Percentiles rank a stretch among this genome's conserved stretches.
phyloP scores from a whole-genome alignment of 1,140 invertebrate genomes.

The Drosophila burlai region DNA sequence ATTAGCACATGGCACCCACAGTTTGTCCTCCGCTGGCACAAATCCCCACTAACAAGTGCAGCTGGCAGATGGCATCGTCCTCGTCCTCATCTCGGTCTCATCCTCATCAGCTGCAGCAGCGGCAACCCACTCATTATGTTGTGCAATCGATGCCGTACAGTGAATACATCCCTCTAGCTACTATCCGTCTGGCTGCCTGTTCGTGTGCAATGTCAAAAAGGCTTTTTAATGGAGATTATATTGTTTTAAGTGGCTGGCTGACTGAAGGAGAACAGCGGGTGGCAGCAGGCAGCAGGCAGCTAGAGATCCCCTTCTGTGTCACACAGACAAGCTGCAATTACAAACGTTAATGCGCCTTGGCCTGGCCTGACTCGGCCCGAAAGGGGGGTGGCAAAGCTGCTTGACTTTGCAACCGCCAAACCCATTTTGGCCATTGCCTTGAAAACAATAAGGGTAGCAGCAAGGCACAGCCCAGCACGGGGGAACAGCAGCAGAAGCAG shows the following conservation, averaged over 20 bases:
- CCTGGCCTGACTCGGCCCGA: conserved; percentile 1
- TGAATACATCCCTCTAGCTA: conserved; percentile 26
- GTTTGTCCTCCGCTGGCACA: conserved; percentile 47
- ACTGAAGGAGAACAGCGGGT: conserved; percentile 20
- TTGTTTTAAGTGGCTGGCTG: conserved; percentile 78
- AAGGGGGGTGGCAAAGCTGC: conserved; percentile 17
- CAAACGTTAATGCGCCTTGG: conserved; percentile 77
- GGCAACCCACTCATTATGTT: conserved; percentile 52
- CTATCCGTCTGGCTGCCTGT: conserved; percentile 9
- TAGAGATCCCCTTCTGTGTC: conserved; percentile 39
- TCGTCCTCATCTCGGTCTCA: conserved; percentile 6
- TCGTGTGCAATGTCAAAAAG: conserved; percentile 77
- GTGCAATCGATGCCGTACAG: conserved; percentile 55
- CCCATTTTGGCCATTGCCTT: conserved; percentile 63
- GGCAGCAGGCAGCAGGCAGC: background rate
- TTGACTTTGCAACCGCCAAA: conserved; percentile 80
- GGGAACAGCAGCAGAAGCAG: background rate
- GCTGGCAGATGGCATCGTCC: conserved; percentile 8
- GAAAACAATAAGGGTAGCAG: conserved; percentile 47
- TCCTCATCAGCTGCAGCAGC: background rate
- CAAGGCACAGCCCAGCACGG: background rate
- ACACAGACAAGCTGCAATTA: conserved; percentile 77
- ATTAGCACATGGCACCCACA: conserved; percentile 56
- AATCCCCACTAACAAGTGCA: conserved; percentile 40
- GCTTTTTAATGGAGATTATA: conserved; percentile 84